These are phyloP conservation scores for Acholoe squamosa DNA, from an alignment of 2,888 invertebrate species.

Conservation along the genomic window DNA sequence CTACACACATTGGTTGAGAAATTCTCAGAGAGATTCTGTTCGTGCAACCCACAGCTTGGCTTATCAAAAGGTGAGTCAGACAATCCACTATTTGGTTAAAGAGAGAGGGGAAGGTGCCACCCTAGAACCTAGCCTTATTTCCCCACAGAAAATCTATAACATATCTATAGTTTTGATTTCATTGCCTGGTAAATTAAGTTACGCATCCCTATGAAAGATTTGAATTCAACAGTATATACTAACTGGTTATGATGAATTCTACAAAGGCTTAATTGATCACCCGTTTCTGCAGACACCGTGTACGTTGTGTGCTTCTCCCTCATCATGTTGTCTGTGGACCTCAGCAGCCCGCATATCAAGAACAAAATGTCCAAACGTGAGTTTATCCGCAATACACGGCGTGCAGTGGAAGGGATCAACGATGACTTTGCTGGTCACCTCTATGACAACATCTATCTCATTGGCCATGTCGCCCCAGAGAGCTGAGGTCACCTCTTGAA, in stretches of 20 bases:
- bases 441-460: conserved; percentile 85
- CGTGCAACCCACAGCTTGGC: conserved; percentile 84
- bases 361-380: conserved; percentile 86
- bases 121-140: too few relatives aligned
- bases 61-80: conserved; percentile 81
- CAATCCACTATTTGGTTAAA: too few relatives aligned
- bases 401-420: conserved; percentile 81
- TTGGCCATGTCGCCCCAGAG: conserved; percentile 83
- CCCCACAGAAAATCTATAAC: too few relatives aligned
- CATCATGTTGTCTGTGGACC: conserved; percentile 85
- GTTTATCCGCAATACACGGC: conserved; percentile 85
- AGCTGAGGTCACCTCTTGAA: conserved; percentile 73
- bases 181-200: too few relatives aligned
- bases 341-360: conserved; percentile 84
- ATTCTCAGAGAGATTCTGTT: conserved; percentile 84
- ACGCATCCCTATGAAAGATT: too few relatives aligned
- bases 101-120: too few relatives aligned
- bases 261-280: too few relatives aligned
- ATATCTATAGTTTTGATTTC: too few relatives aligned
- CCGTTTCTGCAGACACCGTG: conserved; percentile 82
- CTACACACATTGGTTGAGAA: conserved; percentile 83
- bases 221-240: too few relatives aligned
- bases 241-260: too few relatives aligned
- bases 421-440: conserved; percentile 84
- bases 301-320: conserved; percentile 85